A percentile compares a stretch with the other conserved stretches of the same genome.
Evolutionary conservation across 1,140 invertebrate species (phyloP).

Genomic region (Drosophila nasuta): DNA sequence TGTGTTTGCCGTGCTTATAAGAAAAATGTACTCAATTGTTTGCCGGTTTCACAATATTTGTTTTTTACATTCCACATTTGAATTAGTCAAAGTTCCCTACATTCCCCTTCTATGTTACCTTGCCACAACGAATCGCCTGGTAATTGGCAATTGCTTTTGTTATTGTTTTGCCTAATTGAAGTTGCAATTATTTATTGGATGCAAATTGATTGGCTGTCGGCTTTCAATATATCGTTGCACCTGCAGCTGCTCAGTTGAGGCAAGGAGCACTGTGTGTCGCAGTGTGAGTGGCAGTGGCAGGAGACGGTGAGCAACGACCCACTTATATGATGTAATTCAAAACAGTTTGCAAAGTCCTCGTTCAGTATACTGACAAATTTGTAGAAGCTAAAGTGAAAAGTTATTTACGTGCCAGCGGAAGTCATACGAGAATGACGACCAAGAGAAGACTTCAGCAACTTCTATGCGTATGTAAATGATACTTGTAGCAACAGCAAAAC

Average conservation of each 20-base stretch:
- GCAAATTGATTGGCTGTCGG: constrained; percentile 76
- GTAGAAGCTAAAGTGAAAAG: constrained; percentile 54
- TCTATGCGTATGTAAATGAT: constrained; percentile 65
- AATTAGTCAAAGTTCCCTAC: constrained; percentile 7
- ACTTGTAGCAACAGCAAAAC: constrained; percentile 4
- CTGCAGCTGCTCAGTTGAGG: constrained; percentile 54
- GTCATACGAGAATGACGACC: constrained; percentile 33
- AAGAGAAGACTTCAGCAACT: constrained; percentile 1
- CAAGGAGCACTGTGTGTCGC: not conserved
- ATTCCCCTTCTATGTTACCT: not conserved
- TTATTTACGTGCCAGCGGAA: constrained; percentile 50
- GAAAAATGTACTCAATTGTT: constrained; percentile 6
- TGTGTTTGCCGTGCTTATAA: not conserved
- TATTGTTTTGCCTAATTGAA: constrained; percentile 70
- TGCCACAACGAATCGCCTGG: constrained; percentile 3
- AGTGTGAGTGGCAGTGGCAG: constrained; percentile 16
- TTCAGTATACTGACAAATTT: constrained; percentile 71
- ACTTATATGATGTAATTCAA: constrained; percentile 63
- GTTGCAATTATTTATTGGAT: constrained; percentile 80
- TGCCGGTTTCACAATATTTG: constrained; percentile 12
- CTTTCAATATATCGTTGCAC: constrained; percentile 45
- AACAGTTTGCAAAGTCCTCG: constrained; percentile 51
- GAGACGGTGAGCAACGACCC: not conserved
- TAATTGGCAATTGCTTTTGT: constrained; percentile 66
- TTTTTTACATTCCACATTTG: constrained; percentile 14